Evolutionary conservation across 2,888 invertebrate genomes (phyloP), one percentile per base, ranked within the genome.

Genomic region (Drosophila trichaetosa): DNA sequence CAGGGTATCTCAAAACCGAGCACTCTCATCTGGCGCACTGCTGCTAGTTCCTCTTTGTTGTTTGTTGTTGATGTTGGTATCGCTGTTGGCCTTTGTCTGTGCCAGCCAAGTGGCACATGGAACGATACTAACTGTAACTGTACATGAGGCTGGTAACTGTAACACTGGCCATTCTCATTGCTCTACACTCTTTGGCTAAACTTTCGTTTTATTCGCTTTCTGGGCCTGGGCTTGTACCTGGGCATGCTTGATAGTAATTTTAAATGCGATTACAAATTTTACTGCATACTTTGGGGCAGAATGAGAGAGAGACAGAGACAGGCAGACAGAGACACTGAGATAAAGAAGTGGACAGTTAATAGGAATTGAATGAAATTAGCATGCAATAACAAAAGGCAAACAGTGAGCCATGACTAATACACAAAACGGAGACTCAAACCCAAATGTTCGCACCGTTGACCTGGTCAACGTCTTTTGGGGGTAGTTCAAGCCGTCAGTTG

Each of bases 251-350:
- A 82, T 72, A 67, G 69, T 57, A 64, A 72, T 65, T 69, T 54
- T 79, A 89, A 87, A 86, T 86, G 84, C 89, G 87, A 86, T 86
- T 86, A 86, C 70, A 83, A 65, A 76, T 79, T 79, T 69, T 72
- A 69, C 62, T 79, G 87, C 86, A 86, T 83, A 74, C 83, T 83
- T 87, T 72, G 52, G 40, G 88, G 76, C 86, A 51, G 56, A 54
- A 48, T 46, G 67, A 6, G 18, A 4, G 21, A 40, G 59, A 4
- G 42, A 46, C 42, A 56, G 56, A 11, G 34, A 27, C 2, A 27
- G 27, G n/a, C n/a, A n/a, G n/a, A n/a, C n/a, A 27, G 27, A 29
- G 13, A 13, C 27, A 46, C 48, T 24, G 16, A 4, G 16, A 16
- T 13, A 21, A 16, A 7, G 21, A 21, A 8, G 46, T 21, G 21